Evolutionary conservation across 2,888 invertebrate genomes (phyloP), one percentile per base, ranked within the genome.

Genomic region (Ichneumoninae sp.): DNA sequence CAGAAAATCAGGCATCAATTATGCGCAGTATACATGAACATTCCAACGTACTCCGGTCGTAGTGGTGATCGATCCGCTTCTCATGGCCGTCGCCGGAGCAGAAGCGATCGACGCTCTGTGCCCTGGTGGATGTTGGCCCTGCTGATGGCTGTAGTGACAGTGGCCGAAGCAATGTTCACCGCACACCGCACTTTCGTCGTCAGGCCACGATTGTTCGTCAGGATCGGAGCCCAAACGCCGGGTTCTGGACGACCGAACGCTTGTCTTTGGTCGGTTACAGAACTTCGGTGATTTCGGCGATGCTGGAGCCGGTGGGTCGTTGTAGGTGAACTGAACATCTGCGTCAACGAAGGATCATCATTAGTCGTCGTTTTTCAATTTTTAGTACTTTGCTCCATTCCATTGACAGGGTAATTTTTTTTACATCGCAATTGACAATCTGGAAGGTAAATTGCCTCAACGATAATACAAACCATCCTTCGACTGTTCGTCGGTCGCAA

Each of bases 11-110:
- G 33, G 6, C 33, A 33, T 33, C 33, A 6, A 33, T 33, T 5
- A 33, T 33, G 33, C 0, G 33, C 33, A 33, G 6, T 33, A 33
- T 33, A 33, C 47, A 30, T n/a, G 8, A 63, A 47, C n/a, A 66
- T 66, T 22, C 33, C 10, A 68, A 88, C 88, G 33, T 88, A 91
- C 92, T 73, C 90, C 90, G 1, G 89, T 87, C 63, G 89, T 88
- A 5, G 91, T 91, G 13, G 92, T 89, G 75, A 92, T 89, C 0
- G 92, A 93, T 57, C 91, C 88, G 73, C 91, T 92, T 75, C 92
- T 90, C 78, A 88, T 87, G 1, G 90, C 88, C 1, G 88, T 77
- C 7, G 90, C 85, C 26, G 91, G 91, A 26, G 91, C 92, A 13
- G 92, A 93, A 19, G 85, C 91, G 10, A 91, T 86, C 13, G 92